A percentile compares a stretch with the other conserved stretches of the same genome.
phyloP scores from a whole-genome alignment of 2,888 invertebrate species.

The Hemistola chrysoprasaria region DNA sequence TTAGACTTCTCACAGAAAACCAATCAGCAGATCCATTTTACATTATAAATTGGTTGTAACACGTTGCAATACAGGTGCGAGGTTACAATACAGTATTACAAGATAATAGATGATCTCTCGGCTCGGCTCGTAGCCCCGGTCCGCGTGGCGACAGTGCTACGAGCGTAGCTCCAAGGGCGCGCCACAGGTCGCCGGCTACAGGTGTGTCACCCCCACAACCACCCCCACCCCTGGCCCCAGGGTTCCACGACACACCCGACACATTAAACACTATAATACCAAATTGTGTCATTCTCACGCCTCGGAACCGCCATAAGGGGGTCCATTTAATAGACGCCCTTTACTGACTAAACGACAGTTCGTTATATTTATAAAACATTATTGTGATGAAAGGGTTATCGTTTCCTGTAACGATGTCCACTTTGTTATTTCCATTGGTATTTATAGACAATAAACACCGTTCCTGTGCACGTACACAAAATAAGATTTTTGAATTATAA shows the following conservation, averaged over 20 bases:
- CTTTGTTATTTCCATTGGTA: too few species aligned
- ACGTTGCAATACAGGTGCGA: too few species aligned
- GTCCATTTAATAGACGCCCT: conserved; percentile 26
- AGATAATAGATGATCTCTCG: too few species aligned
- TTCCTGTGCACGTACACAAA: too few species aligned
- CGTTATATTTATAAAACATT: conserved; percentile 14
- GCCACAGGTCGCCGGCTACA: conserved; percentile 47
- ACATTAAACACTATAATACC: too few species aligned
- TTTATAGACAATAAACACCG: too few species aligned
- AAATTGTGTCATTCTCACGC: conserved; percentile 15
- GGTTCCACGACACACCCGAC: conserved; percentile 9
- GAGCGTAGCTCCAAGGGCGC: conserved; percentile 26
- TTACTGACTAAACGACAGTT: conserved; percentile 17
- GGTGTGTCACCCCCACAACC: conserved; percentile 30
- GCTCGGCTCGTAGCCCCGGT: conserved; percentile 5
- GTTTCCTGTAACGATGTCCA: too few species aligned
- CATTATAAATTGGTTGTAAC: too few species aligned
- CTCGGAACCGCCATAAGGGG: conserved; percentile 14
- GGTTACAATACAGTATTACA: too few species aligned
- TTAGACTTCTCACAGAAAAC: too few species aligned
- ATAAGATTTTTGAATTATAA: too few species aligned
- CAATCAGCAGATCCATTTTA: too few species aligned
- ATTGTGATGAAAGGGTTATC: conserved; percentile 17
- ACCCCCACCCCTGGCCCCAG: conserved; percentile 5
- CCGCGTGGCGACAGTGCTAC: conserved; percentile 15